Evolutionary conservation across 2,888 invertebrate genomes (phyloP).

Genomic region (Cosmorhoe ocellata): DNA sequence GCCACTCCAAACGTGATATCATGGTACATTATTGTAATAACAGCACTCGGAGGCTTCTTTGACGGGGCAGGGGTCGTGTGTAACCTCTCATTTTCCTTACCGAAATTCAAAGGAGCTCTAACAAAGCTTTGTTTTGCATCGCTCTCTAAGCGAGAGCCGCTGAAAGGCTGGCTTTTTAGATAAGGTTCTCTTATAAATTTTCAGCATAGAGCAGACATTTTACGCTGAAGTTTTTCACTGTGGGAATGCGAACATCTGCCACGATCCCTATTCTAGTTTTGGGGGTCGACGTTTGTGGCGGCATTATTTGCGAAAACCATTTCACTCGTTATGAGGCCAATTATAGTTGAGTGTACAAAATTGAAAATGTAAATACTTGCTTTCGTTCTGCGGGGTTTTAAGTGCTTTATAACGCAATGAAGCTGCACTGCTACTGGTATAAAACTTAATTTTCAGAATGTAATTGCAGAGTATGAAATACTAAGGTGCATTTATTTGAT

Average conservation of each 20-base stretch:
- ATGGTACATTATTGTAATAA: conserved; percentile 78
- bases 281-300: conserved; percentile 55
- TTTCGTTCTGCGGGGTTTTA: conserved; percentile 34
- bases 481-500: not conserved
- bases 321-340: conserved; percentile 54
- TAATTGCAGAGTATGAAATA: conserved; percentile 7
- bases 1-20: conserved; percentile 65
- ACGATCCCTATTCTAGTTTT: conserved; percentile 64
- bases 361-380: conserved; percentile 48
- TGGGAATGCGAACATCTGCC: conserved; percentile 70
- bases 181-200: conserved; percentile 78
- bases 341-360: conserved; percentile 48
- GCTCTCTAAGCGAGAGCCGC: conserved; percentile 68
- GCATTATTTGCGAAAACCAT: conserved; percentile 57
- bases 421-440: conserved; percentile 19
- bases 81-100: conserved; percentile 80
- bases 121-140: conserved; percentile 82
- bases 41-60: conserved; percentile 72
- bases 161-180: conserved; percentile 81
- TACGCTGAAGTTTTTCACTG: conserved; percentile 69
- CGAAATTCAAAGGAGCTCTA: conserved; percentile 79
- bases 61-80: conserved; percentile 67
- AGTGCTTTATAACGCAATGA: conserved; percentile 42
- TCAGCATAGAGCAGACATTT: conserved; percentile 66
- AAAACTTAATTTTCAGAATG: conserved; percentile 18